These are phyloP conservation scores for Saccopteryx leptura DNA, from an alignment of 2,113 vertebrate genomes.

Conservation along the genomic window DNA sequence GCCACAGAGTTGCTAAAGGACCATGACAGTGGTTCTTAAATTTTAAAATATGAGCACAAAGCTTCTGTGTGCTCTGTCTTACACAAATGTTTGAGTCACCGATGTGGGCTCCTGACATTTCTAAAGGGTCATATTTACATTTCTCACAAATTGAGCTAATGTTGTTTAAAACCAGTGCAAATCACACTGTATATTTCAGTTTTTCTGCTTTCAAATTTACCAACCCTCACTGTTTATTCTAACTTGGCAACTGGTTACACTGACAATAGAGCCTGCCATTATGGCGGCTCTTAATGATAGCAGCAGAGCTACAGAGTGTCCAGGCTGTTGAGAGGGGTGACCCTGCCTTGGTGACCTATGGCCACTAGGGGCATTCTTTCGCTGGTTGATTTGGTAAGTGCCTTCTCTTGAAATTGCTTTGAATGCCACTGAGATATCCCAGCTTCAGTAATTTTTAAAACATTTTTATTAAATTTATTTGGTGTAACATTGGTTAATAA, in stretches of 20 bases:
- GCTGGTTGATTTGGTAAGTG: not conserved
- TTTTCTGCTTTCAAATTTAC: constrained; percentile 49
- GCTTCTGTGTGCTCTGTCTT: constrained; percentile 45
- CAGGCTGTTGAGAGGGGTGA: not conserved
- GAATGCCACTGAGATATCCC: not conserved
- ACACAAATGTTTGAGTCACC: constrained; percentile 53
- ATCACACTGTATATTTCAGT: constrained; percentile 4
- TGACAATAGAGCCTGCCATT: not conserved
- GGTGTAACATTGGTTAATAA: too few species aligned
- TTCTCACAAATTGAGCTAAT: constrained; percentile 66
- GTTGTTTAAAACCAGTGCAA: constrained; percentile 63
- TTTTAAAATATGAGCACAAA: constrained; percentile 33
- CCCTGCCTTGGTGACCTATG: too few species aligned
- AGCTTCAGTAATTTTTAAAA: not conserved
- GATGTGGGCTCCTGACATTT: constrained; percentile 59
- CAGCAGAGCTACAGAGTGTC: not conserved
- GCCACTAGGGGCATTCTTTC: not conserved
- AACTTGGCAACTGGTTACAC: constrained; percentile 19
- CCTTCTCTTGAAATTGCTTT: not conserved
- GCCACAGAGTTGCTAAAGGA: constrained; percentile 50
- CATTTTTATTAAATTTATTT: too few species aligned
- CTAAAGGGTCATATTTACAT: constrained; percentile 65
- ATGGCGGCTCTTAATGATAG: not conserved
- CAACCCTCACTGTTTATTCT: constrained; percentile 14
- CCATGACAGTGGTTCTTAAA: constrained; percentile 48